A percentile compares a stretch with the other conserved stretches of the same genome.
Evolutionary conservation across 2,113 vertebrate species (phyloP).

Genomic region (Amia ocellicauda): DNA sequence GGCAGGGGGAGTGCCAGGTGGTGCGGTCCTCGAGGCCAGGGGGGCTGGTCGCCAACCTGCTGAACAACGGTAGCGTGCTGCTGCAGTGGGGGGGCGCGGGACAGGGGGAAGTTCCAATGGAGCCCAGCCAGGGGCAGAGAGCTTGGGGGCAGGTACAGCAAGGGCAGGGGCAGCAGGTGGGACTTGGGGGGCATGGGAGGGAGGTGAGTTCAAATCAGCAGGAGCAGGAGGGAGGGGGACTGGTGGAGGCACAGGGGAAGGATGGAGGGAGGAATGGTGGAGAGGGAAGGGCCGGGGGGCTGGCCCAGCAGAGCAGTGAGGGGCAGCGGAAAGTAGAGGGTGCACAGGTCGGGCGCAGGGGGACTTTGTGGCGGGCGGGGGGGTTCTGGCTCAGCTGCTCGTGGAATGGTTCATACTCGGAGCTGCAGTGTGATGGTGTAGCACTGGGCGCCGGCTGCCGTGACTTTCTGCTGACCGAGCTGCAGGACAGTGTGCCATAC

Average conservation of each 20-base stretch:
- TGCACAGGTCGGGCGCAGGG: conserved; percentile 17
- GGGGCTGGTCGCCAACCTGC: conserved; percentile 77
- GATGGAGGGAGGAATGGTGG: not conserved
- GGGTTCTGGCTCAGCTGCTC: conserved; percentile 86
- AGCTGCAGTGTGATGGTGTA: conserved; percentile 85
- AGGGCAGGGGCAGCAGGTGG: too few species aligned
- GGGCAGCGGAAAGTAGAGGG: not conserved
- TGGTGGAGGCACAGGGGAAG: not conserved
- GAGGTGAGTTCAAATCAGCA: not conserved
- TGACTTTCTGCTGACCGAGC: conserved; percentile 81
- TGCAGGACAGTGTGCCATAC: conserved; percentile 88
- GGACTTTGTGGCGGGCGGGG: conserved; percentile 41
- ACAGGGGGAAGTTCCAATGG: too few species aligned
- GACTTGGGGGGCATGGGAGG: conserved; percentile 19
- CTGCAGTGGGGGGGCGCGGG: conserved; percentile 73
- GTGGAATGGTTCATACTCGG: conserved; percentile 91
- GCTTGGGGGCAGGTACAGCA: too few species aligned
- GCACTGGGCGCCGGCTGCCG: conserved; percentile 80
- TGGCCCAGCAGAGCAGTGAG: conserved; percentile 14
- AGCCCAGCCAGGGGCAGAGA: too few species aligned
- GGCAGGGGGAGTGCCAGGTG: conserved; percentile 59
- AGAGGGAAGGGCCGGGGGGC: conserved; percentile 1
- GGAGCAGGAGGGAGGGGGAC: not conserved
- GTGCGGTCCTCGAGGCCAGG: conserved; percentile 61
- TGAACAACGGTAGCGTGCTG: conserved; percentile 84